phyloP scores from a whole-genome alignment of 2,113 vertebrate genomes.

The Pyrgilauda ruficollis region DNA sequence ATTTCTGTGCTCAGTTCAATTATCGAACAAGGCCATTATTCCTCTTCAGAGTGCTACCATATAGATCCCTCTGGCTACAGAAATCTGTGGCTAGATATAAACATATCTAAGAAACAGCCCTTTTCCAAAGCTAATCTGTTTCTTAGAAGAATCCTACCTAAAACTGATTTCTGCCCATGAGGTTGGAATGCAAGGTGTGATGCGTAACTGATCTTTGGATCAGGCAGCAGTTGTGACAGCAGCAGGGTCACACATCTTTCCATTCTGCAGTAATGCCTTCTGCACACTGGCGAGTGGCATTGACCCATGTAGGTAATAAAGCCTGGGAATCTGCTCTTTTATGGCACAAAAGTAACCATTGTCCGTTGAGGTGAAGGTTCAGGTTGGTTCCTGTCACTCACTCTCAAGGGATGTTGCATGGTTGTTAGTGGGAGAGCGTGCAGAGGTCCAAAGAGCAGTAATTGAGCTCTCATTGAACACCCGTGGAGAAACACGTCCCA shows the following conservation, averaged over 20 bases:
- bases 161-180: neutral
- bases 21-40: neutral
- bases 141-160: neutral
- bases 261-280: neutral
- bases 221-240: neutral
- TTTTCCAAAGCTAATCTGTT: neutral
- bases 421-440: neutral
- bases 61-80: neutral
- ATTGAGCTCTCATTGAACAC: neutral
- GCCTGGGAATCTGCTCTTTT: neutral
- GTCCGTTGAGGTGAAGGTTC: neutral
- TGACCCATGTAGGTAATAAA: accelerated
- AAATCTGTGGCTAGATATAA: no score
- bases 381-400: neutral
- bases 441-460: neutral
- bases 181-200: neutral
- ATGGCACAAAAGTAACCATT: neutral
- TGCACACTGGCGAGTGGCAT: accelerated
- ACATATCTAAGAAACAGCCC: neutral
- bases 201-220: neutral
- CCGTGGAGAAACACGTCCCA: neutral
- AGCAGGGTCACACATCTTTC: neutral
- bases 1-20: neutral
- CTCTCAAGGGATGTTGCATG: neutral
- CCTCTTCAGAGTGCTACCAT: neutral